These are phyloP conservation scores for Tilapia sparmanii DNA, from an alignment of 2,113 vertebrate species.

Conservation along the genomic window DNA sequence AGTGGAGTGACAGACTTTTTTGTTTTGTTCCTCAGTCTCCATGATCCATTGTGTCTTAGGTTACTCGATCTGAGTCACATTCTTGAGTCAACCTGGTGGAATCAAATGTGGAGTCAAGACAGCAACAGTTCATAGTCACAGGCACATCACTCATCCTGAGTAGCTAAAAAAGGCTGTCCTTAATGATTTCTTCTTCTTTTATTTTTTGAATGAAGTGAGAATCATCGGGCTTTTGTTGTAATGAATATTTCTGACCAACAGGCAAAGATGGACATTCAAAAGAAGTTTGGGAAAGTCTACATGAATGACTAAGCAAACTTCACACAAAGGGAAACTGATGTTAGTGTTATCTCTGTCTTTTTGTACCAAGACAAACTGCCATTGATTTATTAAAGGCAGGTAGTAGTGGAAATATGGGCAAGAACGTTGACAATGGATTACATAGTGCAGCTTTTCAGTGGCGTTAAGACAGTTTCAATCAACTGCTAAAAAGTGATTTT, in stretches of 20 bases:
- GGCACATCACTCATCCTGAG: constrained; percentile 49
- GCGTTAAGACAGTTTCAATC: background rate
- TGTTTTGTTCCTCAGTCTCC: constrained; percentile 69
- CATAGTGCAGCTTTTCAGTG: background rate
- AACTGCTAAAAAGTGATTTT: background rate
- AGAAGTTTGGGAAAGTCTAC: background rate
- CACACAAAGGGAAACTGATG: background rate
- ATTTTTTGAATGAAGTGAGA: background rate
- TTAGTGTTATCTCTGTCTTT: background rate
- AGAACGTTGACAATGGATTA: background rate
- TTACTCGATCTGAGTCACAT: constrained; percentile 67
- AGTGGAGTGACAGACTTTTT: constrained; percentile 62
- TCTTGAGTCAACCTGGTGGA: constrained; percentile 78
- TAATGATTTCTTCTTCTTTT: background rate
- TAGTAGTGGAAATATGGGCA: background rate
- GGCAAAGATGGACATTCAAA: background rate
- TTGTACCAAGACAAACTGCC: background rate
- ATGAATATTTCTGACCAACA: background rate
- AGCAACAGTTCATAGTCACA: constrained; percentile 70
- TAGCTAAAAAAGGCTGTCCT: constrained; percentile 18
- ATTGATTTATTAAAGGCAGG: background rate
- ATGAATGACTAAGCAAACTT: background rate
- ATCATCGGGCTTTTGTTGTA: background rate
- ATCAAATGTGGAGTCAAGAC: constrained; percentile 77
- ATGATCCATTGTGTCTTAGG: constrained; percentile 69